Evolutionary conservation across 2,113 vertebrate genomes (phyloP), one percentile per base, ranked within the genome.

Genomic region (Apteryx owenii): DNA sequence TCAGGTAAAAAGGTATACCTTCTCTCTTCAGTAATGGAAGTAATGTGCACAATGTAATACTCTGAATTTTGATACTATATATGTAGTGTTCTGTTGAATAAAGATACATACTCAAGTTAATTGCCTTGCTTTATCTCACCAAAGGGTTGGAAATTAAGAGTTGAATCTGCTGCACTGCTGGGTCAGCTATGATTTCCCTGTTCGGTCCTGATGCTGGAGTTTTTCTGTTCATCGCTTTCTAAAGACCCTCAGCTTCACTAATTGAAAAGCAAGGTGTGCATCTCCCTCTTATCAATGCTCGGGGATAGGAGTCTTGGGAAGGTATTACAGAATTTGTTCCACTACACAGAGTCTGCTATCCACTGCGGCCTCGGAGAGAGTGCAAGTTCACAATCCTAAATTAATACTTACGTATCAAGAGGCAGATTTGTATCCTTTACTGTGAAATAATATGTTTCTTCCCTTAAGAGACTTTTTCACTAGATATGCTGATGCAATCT

Each of bases 311-410:
- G 80, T 29, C 81, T 61, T 75, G 42, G 78, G 71, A 82, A 89
- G 26, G 48, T 68, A 76, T 92, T 93, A 56, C 40, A 89, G 56
- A 89, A 92, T 96, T 95, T 95, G 87, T 97, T 96, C 78, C 78
- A 95, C 73, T 69, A 23, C 85, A 88, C 46, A 82, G 53, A 72
- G 31, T 19, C 66, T 81, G 69, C 46, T 69, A 58, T 87, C 81
- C 38, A 79, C 73, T 0, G 0, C 0, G 0, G 61, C 48, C 85
- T 95, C 73, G 54, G 54, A 89, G 31, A 53, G 48, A 90, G 8
- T 31, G 64, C 21, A 70, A 22, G 51, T 85, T 92, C 89, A 92
- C 53, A 86, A 80, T 76, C 64, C 38, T 70, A 88, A 95, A 95
- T 89, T 95, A 95, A 95, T 88, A 48, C 73, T 79, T 95, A 38